Base-by-base conservation (phyloP, 92 coral and sea anemone species). In the Blastomussa wellsi region DNA sequence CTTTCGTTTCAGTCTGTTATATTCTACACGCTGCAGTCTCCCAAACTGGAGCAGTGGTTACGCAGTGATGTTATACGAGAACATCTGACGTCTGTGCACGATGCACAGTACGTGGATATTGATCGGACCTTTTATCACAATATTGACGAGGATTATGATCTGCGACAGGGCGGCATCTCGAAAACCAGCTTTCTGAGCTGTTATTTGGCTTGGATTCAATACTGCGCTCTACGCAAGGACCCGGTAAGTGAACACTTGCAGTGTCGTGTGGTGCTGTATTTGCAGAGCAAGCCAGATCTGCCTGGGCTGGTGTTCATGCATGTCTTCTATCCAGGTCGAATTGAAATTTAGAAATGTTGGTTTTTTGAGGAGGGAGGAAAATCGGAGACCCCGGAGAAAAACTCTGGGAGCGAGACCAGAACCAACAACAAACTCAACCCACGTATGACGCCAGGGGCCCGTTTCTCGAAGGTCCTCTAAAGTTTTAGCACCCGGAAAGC, bases 141-240 rank as follows among this genome's bases (percentile, higher is more conserved):
- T 90, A 97, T 97, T 68, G 99, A 97, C 76, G 99, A 95, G 72
- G 99, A 97, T 78, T 97, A 91, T 66, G 99, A 97, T 59, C 87
- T 97, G 69, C 93, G 95, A 33, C 90, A 88, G 31, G 95, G 96
- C 28, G 99, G 99, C 9, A 88, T 97, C 38, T 92, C 99, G 19
- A 90, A 96, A 28, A 70, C 89, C 11, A 97, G 99, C 80, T 97
- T 93, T 68, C 84, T 90, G 67, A 82, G 80, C 78, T 87, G 93
- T 53, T 97, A 97, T 66, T 73, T 92, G 24, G 94, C 92, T 29
- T 97, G 99, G 99, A 95, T 97, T 28, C 98, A 91, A 91, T 90
- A 95, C 86, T 97, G 99, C 78, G 98, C 91, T 28, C 92, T 92
- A 74, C 95, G 95, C 53, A 86, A 93, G 71, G 89, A 86, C 26